Evolutionary conservation across 2,888 invertebrate genomes (phyloP).

Genomic region (Scaeva pyrastri): DNA sequence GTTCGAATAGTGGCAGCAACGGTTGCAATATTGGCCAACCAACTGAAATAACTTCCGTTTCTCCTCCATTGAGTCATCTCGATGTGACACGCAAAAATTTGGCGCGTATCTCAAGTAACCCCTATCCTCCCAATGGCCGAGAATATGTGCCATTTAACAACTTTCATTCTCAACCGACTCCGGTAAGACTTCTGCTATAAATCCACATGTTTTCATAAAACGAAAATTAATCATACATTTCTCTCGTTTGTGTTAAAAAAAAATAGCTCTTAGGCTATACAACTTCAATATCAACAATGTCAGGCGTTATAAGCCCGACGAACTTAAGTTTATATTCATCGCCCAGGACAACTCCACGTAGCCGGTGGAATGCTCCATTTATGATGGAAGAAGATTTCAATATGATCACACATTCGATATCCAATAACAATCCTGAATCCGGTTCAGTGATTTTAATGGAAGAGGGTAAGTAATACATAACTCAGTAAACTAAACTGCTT

Average conservation of each 20-base stretch:
- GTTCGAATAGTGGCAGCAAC: slow-evolving; percentile 67
- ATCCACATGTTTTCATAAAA: not conserved
- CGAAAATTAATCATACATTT: not conserved
- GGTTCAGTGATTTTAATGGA: slow-evolving; percentile 91
- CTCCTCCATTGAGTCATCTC: slow-evolving; percentile 79
- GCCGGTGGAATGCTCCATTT: slow-evolving; percentile 95
- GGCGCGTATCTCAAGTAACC: slow-evolving; percentile 84
- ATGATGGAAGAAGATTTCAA: slow-evolving; percentile 97
- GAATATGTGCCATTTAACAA: slow-evolving; percentile 92
- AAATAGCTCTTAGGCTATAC: slow-evolving; percentile 95
- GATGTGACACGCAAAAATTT: slow-evolving; percentile 78
- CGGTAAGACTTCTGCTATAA: slow-evolving; percentile 78
- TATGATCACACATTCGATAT: slow-evolving; percentile 92
- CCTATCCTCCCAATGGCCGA: slow-evolving; percentile 85
- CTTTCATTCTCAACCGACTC: slow-evolving; percentile 95
- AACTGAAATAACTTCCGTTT: slow-evolving; percentile 77
- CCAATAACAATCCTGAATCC: slow-evolving; percentile 86
- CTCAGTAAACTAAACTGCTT: not conserved
- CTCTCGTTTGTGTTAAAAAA: not conserved
- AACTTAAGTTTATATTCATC: slow-evolving; percentile 94
- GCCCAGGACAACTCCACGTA: slow-evolving; percentile 88
- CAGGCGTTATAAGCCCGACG: slow-evolving; percentile 95
- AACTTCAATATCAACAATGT: slow-evolving; percentile 91
- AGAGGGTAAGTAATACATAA: slow-evolving; percentile 88
- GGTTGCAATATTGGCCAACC: slow-evolving; percentile 66